These are phyloP conservation scores for Chrysoperla carnea DNA, from an alignment of 1,140 invertebrate species.

Conservation along the genomic window DNA sequence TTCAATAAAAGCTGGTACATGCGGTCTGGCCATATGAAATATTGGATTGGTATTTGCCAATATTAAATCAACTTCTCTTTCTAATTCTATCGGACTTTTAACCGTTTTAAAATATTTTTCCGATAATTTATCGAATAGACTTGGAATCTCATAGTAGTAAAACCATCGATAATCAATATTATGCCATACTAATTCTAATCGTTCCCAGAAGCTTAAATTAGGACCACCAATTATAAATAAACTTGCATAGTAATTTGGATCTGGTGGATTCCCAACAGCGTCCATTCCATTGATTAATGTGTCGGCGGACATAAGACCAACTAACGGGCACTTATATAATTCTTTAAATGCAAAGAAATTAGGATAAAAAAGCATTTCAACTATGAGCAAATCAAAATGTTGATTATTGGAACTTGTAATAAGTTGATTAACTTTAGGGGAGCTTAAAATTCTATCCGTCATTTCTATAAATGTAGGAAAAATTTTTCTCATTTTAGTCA, in stretches of 20 bases:
- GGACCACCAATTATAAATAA: conserved; percentile 15
- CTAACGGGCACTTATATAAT: too few species aligned
- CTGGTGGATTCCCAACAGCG: conserved; percentile 21
- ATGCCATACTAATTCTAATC: conserved; percentile 14
- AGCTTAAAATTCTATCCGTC: too few species aligned
- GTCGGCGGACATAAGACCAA: too few species aligned
- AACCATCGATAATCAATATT: conserved; percentile 10
- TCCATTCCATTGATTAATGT: too few species aligned
- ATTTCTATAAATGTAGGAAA: too few species aligned
- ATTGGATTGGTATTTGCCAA: conserved; percentile 29
- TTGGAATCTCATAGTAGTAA: conserved; percentile 8
- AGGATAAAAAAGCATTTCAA: too few species aligned
- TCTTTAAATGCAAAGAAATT: too few species aligned
- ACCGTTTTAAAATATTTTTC: conserved; percentile 22
- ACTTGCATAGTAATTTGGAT: conserved; percentile 25
- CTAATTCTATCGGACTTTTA: conserved; percentile 25
- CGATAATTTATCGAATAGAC: conserved; percentile 13
- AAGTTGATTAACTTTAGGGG: too few species aligned
- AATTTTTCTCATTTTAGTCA: too few species aligned
- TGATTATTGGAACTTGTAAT: too few species aligned
- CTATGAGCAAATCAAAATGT: too few species aligned
- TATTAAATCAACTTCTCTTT: conserved; percentile 28
- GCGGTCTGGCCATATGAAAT: conserved; percentile 23
- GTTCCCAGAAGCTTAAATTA: conserved; percentile 21
- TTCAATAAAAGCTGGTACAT: conserved; percentile 26